phyloP scores from a whole-genome alignment of 2,888 invertebrate genomes.

The Hymenopus coronatus region DNA sequence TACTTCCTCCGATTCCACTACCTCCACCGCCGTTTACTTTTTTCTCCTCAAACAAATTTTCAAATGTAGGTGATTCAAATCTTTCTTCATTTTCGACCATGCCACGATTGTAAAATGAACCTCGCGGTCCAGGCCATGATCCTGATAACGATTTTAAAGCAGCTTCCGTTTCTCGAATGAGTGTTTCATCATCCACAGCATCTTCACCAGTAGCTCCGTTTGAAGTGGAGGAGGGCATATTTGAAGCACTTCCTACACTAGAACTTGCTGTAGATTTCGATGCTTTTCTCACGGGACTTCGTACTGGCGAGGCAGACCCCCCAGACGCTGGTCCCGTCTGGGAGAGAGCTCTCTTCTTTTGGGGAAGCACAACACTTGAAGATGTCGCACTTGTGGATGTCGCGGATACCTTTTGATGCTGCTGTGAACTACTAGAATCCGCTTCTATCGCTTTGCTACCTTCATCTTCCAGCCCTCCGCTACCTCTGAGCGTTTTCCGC shows the following conservation, averaged over 20 bases:
- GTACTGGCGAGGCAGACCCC: slow-evolving; percentile 40
- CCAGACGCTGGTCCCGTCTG: background rate
- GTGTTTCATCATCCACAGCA: slow-evolving; percentile 73
- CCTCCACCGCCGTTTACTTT: slow-evolving; percentile 51
- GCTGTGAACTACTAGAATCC: slow-evolving; percentile 34
- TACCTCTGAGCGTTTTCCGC: slow-evolving; percentile 44
- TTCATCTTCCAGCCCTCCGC: slow-evolving; percentile 44
- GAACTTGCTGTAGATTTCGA: slow-evolving; percentile 40
- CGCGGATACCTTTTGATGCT: background rate
- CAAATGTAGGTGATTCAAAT: slow-evolving; percentile 72
- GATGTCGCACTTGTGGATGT: slow-evolving; percentile 37
- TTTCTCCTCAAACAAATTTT: slow-evolving; percentile 81
- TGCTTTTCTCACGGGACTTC: slow-evolving; percentile 48
- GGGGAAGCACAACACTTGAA: slow-evolving; percentile 48
- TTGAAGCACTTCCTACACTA: slow-evolving; percentile 36
- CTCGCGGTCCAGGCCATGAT: slow-evolving; percentile 73
- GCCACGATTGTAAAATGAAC: slow-evolving; percentile 57
- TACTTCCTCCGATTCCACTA: background rate
- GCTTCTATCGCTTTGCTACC: slow-evolving; percentile 43
- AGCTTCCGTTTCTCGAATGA: slow-evolving; percentile 84
- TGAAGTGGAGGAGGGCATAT: slow-evolving; percentile 54
- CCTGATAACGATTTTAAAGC: slow-evolving; percentile 84
- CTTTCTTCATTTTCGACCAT: slow-evolving; percentile 62
- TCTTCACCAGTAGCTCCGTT: slow-evolving; percentile 42
- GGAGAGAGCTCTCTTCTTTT: slow-evolving; percentile 56